Evolutionary conservation across 2,888 invertebrate genomes (phyloP).

Genomic region (Abrostola triplasia): DNA sequence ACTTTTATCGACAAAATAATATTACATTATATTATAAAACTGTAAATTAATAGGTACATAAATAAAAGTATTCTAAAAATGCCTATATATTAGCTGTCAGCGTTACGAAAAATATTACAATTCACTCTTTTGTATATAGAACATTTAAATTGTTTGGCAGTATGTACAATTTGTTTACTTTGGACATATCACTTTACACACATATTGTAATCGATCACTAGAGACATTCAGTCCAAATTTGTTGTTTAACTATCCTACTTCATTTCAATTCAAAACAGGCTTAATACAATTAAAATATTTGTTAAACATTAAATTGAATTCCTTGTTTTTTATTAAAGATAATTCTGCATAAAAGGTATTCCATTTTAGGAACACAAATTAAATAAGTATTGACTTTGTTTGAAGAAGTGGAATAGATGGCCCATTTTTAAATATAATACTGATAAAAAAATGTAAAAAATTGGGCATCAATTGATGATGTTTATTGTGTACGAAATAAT

Average conservation of each 20-base stretch:
- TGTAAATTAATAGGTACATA: conserved; percentile 52
- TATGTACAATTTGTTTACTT: conserved; percentile 56
- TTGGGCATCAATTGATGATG: neutral
- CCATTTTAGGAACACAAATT: neutral
- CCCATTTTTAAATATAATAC: neutral
- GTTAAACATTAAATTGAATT: conserved; percentile 6
- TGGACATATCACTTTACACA: conserved; percentile 57
- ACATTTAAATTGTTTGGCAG: conserved; percentile 57
- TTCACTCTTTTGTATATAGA: conserved; percentile 57
- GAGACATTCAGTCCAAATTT: conserved; percentile 58
- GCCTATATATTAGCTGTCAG: conserved; percentile 47
- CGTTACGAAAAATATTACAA: conserved; percentile 60
- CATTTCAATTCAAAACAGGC: conserved; percentile 25
- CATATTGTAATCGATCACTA: conserved; percentile 57
- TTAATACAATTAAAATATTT: conserved; percentile 14
- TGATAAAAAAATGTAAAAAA: neutral
- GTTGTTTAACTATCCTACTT: conserved; percentile 47
- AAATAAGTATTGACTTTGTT: neutral
- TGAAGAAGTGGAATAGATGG: neutral
- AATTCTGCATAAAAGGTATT: neutral
- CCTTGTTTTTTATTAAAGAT: neutral
- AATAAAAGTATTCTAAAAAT: conserved; percentile 56
- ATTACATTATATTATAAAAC: conserved; percentile 49
- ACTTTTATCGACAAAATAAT: conserved; percentile 51
- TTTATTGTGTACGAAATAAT: conserved; percentile 1